Percentiles rank a stretch among this genome's conserved stretches.
These are phyloP conservation scores for Pristionchus maxplancki DNA, from an alignment of 2,888 invertebrate genomes.

Conservation along the genomic window DNA sequence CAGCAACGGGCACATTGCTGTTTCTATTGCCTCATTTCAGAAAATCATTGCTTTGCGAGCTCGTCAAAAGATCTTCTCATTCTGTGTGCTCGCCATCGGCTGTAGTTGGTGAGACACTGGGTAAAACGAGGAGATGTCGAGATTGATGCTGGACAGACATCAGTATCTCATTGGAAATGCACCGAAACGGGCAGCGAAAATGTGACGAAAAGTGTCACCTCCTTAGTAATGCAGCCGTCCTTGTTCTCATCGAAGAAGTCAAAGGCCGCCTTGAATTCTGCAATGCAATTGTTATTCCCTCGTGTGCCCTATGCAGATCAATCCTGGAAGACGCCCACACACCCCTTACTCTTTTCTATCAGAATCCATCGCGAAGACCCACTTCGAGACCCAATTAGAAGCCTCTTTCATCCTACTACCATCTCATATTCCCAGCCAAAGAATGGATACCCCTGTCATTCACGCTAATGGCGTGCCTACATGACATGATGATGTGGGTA, in stretches of 20 bases:
- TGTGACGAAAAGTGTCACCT: conserved; percentile 11
- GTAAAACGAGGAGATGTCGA: background rate
- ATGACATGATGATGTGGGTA: background rate
- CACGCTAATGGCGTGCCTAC: background rate
- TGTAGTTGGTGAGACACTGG: background rate
- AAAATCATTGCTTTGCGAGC: background rate
- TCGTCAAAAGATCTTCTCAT: background rate
- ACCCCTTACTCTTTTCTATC: background rate
- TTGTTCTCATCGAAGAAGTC: conserved; percentile 75
- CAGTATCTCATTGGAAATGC: background rate
- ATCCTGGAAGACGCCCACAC: background rate
- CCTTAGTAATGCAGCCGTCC: conserved; percentile 74
- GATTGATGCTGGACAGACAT: background rate
- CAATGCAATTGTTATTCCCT: conserved; percentile 34
- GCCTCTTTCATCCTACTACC: background rate
- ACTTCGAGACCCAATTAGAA: background rate
- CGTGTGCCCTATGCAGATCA: background rate
- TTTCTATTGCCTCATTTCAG: background rate
- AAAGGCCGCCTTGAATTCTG: conserved; percentile 74
- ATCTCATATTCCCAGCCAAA: background rate
- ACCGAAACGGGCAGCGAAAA: background rate
- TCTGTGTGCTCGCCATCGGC: background rate
- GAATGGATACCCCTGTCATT: background rate
- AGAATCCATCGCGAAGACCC: background rate
- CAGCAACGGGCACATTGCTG: background rate